Evolutionary conservation across 1,140 invertebrate genomes (phyloP).

Genomic region (Coptotermes formosanus): DNA sequence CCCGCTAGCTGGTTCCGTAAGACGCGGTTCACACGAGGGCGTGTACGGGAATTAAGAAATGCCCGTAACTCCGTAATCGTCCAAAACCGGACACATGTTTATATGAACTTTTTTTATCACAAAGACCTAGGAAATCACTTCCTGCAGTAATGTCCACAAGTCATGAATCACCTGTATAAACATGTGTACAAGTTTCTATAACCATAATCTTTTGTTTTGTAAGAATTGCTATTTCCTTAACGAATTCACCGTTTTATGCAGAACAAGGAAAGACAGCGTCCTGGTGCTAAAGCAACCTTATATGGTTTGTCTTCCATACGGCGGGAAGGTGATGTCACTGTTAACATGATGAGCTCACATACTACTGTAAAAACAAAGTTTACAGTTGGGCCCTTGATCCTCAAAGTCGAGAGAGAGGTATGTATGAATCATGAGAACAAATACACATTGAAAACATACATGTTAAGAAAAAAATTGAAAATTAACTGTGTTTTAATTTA

Average conservation of each 20-base stretch:
- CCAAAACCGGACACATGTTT: too few species aligned
- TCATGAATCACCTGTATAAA: too few species aligned
- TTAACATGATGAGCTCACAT: slow-evolving; percentile 73
- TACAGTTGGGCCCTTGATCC: slow-evolving; percentile 69
- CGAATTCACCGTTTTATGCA: neutral
- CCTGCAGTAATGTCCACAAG: too few species aligned
- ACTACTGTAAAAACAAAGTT: slow-evolving; percentile 80
- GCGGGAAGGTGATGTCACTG: slow-evolving; percentile 72
- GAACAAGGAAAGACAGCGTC: slow-evolving; percentile 26
- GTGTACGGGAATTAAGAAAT: too few species aligned
- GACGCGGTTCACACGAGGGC: too few species aligned
- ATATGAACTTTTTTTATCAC: too few species aligned
- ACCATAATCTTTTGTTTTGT: neutral
- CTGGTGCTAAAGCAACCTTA: slow-evolving; percentile 69
- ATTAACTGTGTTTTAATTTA: too few species aligned
- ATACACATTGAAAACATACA: too few species aligned
- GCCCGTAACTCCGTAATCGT: too few species aligned
- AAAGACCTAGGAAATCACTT: too few species aligned
- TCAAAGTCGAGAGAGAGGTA: slow-evolving; percentile 80
- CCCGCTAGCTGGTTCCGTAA: too few species aligned
- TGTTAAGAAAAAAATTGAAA: too few species aligned
- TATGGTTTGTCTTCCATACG: slow-evolving; percentile 74
- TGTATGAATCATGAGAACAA: slow-evolving; percentile 21
- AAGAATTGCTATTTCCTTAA: neutral
- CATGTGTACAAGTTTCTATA: neutral